Evolutionary conservation across 2,888 invertebrate genomes (phyloP).

Genomic region (Congeria kusceri): DNA sequence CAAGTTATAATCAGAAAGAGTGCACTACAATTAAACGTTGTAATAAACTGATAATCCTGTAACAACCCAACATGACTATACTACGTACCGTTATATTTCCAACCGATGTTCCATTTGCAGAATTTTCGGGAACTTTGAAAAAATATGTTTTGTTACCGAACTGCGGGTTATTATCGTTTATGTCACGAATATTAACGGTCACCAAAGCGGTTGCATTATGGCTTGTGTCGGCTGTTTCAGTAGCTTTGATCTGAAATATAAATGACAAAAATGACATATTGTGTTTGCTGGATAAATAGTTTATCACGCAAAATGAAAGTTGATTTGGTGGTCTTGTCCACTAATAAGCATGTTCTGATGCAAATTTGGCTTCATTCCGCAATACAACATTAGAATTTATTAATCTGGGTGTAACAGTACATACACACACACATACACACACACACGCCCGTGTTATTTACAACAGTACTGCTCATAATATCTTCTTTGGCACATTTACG

Average conservation of each 20-base stretch:
- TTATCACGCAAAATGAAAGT: neutral
- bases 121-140: slow-evolving; percentile 30
- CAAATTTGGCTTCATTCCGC: neutral
- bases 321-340: neutral
- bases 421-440: no score
- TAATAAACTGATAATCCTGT: no score
- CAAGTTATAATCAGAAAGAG: no score
- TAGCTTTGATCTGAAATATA: slow-evolving; percentile 42
- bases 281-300: neutral
- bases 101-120: slow-evolving; percentile 22
- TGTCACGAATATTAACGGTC: slow-evolving; percentile 24
- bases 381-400: no score
- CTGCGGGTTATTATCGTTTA: slow-evolving; percentile 58
- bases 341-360: neutral
- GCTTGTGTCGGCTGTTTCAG: slow-evolving; percentile 13
- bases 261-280: no score
- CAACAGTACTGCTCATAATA: no score
- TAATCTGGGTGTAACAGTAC: no score
- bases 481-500: no score
- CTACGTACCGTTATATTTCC: slow-evolving; percentile 40
- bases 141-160: slow-evolving; percentile 34
- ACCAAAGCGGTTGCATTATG: slow-evolving; percentile 44
- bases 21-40: no score
- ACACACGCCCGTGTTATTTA: no score
- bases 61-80: neutral